phyloP scores from a whole-genome alignment of 2,113 vertebrate genomes.

The Odontophorus gujanensis region DNA sequence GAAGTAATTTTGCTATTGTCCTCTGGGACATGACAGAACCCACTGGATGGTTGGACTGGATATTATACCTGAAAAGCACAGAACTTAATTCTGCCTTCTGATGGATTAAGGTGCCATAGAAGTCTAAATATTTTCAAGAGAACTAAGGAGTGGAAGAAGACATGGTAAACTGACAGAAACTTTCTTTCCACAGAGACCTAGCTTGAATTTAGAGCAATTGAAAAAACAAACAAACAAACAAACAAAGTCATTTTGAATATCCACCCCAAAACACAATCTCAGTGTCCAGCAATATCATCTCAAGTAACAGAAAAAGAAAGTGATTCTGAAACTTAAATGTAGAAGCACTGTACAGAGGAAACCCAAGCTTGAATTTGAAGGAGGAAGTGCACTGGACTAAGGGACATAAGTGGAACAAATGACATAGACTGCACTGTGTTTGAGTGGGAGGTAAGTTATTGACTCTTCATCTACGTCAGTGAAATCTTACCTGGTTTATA shows the following conservation, averaged over 20 bases:
- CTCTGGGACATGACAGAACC: neutral
- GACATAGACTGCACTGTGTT: neutral
- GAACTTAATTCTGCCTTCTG: neutral
- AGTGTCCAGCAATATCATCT: neutral
- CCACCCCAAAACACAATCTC: neutral
- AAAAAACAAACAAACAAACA: neutral
- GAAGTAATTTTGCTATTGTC: neutral
- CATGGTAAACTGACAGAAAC: neutral
- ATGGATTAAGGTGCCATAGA: neutral
- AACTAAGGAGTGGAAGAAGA: neutral
- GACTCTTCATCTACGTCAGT: neutral
- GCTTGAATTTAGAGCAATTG: neutral
- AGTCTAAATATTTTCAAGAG: neutral
- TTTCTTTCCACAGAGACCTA: neutral
- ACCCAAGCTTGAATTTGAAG: neutral
- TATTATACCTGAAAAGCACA: neutral
- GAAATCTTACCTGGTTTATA: slow-evolving; percentile 51
- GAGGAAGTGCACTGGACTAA: neutral
- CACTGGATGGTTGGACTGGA: neutral
- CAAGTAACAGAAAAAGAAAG: neutral
- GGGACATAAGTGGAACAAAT: neutral
- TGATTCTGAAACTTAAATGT: neutral
- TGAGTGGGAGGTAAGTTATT: neutral
- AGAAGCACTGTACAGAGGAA: neutral
- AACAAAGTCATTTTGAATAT: neutral